Evolutionary conservation across 2,888 invertebrate genomes (phyloP).

Genomic region (Clusia tigrina): DNA sequence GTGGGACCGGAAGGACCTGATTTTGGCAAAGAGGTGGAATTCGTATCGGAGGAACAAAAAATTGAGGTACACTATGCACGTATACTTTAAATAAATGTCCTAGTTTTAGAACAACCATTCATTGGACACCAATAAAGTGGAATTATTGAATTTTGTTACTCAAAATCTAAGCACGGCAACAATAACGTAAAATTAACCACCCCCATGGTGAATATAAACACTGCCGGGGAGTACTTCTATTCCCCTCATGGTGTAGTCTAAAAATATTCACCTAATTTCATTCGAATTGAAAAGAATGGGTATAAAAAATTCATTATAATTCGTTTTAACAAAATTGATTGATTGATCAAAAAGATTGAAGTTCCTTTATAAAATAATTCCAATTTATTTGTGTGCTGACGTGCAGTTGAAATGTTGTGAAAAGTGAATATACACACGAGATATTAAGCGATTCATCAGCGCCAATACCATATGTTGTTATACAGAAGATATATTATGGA

Average conservation of each 20-base stretch:
- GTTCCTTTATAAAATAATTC: conserved; percentile 30
- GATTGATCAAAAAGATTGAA: not conserved
- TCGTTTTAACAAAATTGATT: not conserved
- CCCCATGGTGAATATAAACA: too few species aligned
- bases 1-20: conserved; percentile 61
- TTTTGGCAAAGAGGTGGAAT: conserved; percentile 73
- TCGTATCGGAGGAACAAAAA: conserved; percentile 69
- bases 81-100: conserved; percentile 15
- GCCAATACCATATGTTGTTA: conserved; percentile 47
- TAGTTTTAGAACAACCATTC: conserved; percentile 4
- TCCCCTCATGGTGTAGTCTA: too few species aligned
- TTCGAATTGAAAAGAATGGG: not conserved
- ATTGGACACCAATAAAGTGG: conserved; percentile 39
- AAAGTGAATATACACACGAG: conserved; percentile 9
- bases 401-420: conserved; percentile 44
- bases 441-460: conserved; percentile 32
- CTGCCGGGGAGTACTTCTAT: too few species aligned
- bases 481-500: conserved; percentile 29
- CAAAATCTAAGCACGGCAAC: too few species aligned
- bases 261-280: not conserved
- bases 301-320: not conserved
- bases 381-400: conserved; percentile 52
- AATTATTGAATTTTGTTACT: too few species aligned
- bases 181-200: too few species aligned
- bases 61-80: conserved; percentile 57